Conservation (phyloP, 2,888 invertebrate genomes). For the Drosophila flavopinicola region DNA sequence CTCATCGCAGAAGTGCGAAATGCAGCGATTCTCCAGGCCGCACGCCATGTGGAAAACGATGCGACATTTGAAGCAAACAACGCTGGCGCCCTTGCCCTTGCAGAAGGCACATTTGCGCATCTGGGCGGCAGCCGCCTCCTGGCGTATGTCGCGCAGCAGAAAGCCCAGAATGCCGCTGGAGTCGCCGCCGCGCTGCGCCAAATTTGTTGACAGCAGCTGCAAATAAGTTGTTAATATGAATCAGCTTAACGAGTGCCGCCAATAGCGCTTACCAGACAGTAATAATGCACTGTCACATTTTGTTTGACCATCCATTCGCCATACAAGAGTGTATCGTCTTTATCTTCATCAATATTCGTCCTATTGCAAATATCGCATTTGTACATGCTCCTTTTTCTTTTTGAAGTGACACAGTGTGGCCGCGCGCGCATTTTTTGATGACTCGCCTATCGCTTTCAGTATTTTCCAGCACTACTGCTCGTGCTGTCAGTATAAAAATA, state of each 20-base stretch:
- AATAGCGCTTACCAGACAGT: slow-evolving; percentile 73
- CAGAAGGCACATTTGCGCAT: slow-evolving; percentile 74
- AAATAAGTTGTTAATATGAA: slow-evolving; percentile 57
- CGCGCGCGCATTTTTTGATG: slow-evolving; percentile 11
- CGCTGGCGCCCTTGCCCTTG: slow-evolving; percentile 53
- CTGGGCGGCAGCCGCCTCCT: slow-evolving; percentile 86
- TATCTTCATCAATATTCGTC: neutral
- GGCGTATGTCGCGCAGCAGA: slow-evolving; percentile 88
- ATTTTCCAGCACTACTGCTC: neutral
- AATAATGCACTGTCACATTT: slow-evolving; percentile 75
- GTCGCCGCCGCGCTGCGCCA: slow-evolving; percentile 89
- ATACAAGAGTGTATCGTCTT: slow-evolving; percentile 52
- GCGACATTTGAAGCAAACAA: slow-evolving; percentile 72
- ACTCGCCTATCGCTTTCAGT: neutral
- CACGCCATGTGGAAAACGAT: slow-evolving; percentile 75
- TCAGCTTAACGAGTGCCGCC: too few relatives aligned
- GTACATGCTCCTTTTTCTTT: slow-evolving; percentile 11
- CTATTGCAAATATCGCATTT: slow-evolving; percentile 40
- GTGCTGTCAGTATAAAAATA: too few relatives aligned
- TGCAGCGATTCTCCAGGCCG: slow-evolving; percentile 61
- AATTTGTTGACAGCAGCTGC: slow-evolving; percentile 89
- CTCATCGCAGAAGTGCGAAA: slow-evolving; percentile 61
- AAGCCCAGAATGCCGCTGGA: slow-evolving; percentile 91
- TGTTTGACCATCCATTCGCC: slow-evolving; percentile 79
- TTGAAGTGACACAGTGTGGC: slow-evolving; percentile 6